Percentiles rank a stretch among this genome's conserved stretches.
phyloP scores from a whole-genome alignment of 2,113 vertebrate species.

The Nesogale talazaci region DNA sequence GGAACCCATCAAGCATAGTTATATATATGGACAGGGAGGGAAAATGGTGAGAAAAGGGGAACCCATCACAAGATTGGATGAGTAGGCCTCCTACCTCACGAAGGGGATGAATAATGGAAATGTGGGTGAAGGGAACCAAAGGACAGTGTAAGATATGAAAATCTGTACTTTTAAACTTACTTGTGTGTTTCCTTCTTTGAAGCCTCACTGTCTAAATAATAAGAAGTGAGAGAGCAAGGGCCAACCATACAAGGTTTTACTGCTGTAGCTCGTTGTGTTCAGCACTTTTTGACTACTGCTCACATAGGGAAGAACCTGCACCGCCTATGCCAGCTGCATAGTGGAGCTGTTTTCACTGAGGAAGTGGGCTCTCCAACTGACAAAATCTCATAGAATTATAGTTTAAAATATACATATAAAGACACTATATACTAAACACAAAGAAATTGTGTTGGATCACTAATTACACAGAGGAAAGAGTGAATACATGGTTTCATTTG shows the following conservation, averaged over 20 bases:
- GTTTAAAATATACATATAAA: neutral
- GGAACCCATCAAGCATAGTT: too few species aligned
- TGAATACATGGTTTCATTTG: constrained; percentile 25
- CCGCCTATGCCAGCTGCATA: neutral
- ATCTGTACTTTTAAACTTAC: neutral
- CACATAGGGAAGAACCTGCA: too few species aligned
- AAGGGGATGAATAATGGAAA: too few species aligned
- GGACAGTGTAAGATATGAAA: too few species aligned
- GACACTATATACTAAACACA: neutral
- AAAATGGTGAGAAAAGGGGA: too few species aligned
- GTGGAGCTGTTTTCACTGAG: neutral
- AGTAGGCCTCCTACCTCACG: too few species aligned
- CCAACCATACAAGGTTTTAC: fast-evolving
- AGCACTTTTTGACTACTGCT: too few species aligned
- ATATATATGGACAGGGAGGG: too few species aligned
- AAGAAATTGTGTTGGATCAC: neutral
- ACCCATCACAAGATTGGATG: too few species aligned
- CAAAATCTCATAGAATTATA: neutral
- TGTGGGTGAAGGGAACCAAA: too few species aligned
- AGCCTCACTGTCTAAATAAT: neutral
- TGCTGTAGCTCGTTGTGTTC: neutral
- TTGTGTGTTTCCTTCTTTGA: neutral
- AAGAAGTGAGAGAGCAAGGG: neutral
- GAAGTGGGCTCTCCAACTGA: neutral
- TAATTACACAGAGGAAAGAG: neutral